Conservation (phyloP, 2,113 vertebrate species). For the Callithrix jacchus region DNA sequence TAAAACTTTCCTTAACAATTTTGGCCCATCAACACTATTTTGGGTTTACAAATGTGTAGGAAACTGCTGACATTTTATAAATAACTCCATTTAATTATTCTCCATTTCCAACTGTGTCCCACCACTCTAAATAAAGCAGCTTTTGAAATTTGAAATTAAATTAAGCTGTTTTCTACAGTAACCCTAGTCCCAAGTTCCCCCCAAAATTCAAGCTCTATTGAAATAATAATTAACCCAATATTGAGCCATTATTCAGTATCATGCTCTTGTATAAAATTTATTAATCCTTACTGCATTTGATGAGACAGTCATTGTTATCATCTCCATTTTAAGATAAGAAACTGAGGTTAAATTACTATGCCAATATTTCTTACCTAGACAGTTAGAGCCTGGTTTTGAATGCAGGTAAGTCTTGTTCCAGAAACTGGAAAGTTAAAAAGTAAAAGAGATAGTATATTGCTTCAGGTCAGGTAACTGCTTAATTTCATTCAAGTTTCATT, state of each 20-base stretch:
- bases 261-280: not conserved
- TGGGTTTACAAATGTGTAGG: slow-evolving; percentile 52
- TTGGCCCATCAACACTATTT: slow-evolving; percentile 38
- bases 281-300: not conserved
- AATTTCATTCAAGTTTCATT: slow-evolving; percentile 23
- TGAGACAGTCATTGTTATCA: not conserved
- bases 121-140: slow-evolving; percentile 2
- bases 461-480: not conserved
- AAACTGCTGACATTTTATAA: slow-evolving; percentile 58
- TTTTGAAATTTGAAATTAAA: slow-evolving; percentile 55
- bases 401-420: not conserved
- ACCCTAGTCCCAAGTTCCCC: not conserved
- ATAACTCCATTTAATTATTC: slow-evolving; percentile 37
- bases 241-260: not conserved
- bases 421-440: not conserved
- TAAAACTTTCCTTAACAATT: slow-evolving; percentile 54
- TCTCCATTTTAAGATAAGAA: not conserved
- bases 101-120: not conserved
- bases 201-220: not conserved
- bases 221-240: slow-evolving; percentile 30
- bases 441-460: not conserved
- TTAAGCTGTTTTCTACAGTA: not conserved
- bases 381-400: not conserved
- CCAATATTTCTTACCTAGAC: not conserved
- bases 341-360: not conserved